Percentiles rank a stretch among this genome's conserved stretches.
Evolutionary conservation across 2,888 invertebrate genomes (phyloP).

Genomic region (Cerceris ruficornis): DNA sequence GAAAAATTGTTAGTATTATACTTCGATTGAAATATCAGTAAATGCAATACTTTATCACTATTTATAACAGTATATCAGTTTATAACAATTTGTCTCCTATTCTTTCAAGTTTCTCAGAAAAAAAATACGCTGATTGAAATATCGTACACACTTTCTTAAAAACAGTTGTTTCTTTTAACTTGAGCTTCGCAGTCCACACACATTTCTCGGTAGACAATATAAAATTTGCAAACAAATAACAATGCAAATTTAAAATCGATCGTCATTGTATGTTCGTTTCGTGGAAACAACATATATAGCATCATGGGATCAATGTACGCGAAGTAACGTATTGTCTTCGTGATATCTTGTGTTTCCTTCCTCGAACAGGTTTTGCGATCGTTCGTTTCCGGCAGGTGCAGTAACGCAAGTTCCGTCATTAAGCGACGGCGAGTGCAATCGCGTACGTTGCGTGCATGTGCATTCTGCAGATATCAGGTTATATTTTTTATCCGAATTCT

Average conservation of each 20-base stretch:
- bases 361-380: conserved; percentile 56
- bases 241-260: not conserved
- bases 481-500: too few relatives aligned
- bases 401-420: conserved; percentile 10
- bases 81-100: too few relatives aligned
- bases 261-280: not conserved
- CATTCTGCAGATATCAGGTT: too few relatives aligned
- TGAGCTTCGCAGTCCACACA: too few relatives aligned
- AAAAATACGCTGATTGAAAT: too few relatives aligned
- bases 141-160: too few relatives aligned
- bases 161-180: too few relatives aligned
- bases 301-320: conserved; percentile 7
- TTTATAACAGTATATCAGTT: too few relatives aligned
- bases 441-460: not conserved
- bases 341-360: conserved; percentile 38
- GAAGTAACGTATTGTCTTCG: conserved; percentile 33
- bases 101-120: too few relatives aligned
- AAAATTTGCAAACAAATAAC: not conserved
- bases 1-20: too few relatives aligned
- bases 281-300: not conserved
- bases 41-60: too few relatives aligned
- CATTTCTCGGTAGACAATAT: not conserved
- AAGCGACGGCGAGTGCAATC: not conserved
- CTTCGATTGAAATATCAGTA: too few relatives aligned
- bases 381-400: conserved; percentile 59